Evolutionary conservation across 2,888 invertebrate species (phyloP).

Genomic region (Odontocolon sp.): DNA sequence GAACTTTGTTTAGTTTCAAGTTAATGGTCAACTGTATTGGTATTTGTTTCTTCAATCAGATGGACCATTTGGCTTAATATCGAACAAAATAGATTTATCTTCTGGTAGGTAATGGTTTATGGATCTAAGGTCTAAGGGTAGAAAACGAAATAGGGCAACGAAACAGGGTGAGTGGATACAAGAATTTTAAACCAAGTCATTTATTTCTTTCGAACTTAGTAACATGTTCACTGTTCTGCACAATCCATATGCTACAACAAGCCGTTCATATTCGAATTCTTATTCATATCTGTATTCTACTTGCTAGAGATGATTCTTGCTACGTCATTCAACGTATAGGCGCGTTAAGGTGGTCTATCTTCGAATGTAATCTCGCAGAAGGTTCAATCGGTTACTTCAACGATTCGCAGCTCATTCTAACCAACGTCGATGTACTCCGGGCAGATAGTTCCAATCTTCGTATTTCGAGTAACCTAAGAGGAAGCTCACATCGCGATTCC

Average conservation of each 20-base stretch:
- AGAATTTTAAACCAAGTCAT: neutral
- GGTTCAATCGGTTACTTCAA: constrained; percentile 23
- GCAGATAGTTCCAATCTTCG: constrained; percentile 47
- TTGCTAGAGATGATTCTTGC: constrained; percentile 47
- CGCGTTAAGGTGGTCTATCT: constrained; percentile 50
- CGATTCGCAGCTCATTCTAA: constrained; percentile 35
- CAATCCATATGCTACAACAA: constrained; percentile 13
- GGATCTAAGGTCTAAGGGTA: neutral
- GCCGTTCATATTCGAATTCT: constrained; percentile 8
- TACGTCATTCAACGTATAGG: constrained; percentile 45
- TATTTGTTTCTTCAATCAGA: too few relatives aligned
- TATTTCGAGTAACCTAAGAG: constrained; percentile 32
- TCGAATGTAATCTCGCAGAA: constrained; percentile 52
- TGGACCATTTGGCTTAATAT: neutral
- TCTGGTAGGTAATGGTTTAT: constrained; percentile 9
- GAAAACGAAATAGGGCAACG: neutral
- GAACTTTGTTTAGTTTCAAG: too few relatives aligned
- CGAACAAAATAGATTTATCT: neutral
- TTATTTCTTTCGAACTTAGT: neutral
- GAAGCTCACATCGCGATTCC: constrained; percentile 55
- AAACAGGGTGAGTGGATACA: neutral
- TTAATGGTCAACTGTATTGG: too few relatives aligned
- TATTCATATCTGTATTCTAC: constrained; percentile 31
- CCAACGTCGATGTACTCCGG: too few relatives aligned
- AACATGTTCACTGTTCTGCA: constrained; percentile 21